phyloP scores from a whole-genome alignment of 2,113 vertebrate genomes.

The Hoplias malabaricus region DNA sequence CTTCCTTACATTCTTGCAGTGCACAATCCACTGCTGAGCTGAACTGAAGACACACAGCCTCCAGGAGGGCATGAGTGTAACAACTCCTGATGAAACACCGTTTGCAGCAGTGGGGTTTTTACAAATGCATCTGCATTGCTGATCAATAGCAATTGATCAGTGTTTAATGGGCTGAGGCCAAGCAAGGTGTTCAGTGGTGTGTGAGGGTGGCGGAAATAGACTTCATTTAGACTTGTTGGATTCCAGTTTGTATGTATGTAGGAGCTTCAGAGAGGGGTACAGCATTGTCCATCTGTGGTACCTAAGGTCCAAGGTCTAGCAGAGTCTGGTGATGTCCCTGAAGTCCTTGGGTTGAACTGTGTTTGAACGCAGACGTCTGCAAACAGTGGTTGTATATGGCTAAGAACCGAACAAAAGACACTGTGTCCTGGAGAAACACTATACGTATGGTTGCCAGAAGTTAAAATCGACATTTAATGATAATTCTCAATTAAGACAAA shows the following conservation, averaged over 20 bases:
- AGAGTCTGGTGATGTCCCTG: no score
- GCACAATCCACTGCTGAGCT: neutral
- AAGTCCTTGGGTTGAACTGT: no score
- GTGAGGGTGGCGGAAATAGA: neutral
- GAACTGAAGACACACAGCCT: neutral
- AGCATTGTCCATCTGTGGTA: neutral
- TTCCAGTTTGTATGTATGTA: neutral
- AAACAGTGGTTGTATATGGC: no score
- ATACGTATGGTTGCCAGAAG: no score
- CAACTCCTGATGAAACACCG: neutral
- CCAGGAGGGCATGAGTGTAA: neutral
- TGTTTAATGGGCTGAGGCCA: constrained; percentile 25
- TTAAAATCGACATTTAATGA: no score
- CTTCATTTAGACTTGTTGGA: neutral
- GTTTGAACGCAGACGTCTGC: no score
- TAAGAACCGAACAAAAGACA: no score
- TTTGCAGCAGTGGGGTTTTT: neutral
- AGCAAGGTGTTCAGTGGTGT: neutral
- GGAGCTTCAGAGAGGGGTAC: neutral
- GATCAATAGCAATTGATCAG: constrained; percentile 45
- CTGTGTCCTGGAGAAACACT: no score
- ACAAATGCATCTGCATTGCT: constrained; percentile 12
- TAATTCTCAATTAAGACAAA: no score
- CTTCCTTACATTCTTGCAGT: constrained; percentile 19
- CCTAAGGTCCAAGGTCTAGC: neutral